Evolutionary conservation across 2,113 vertebrate species (phyloP), one percentile per base, ranked within the genome.

Genomic region (Corythornis madagascariensis): DNA sequence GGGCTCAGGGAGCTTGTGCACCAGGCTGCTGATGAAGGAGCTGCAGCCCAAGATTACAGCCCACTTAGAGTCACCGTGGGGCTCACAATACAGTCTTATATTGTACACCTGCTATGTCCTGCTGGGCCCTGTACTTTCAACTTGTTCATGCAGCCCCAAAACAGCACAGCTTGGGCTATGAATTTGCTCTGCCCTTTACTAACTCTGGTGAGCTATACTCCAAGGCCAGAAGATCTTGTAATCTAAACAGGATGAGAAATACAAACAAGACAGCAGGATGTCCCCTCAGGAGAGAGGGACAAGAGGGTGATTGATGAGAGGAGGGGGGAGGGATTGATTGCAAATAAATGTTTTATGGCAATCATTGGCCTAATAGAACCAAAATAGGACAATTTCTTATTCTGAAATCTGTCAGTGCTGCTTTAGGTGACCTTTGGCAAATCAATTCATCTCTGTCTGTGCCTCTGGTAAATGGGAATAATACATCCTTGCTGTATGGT

Each of bases 351-450:
- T 78, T 96, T 93, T 75, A 83, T 88, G 90, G 92, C 86, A 78
- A 82, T 75, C 90, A 74, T 64, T 69, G n/a, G 85, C 82, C 69
- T 92, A 91, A 94, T 92, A 92, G 82, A 93, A 91, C 82, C 48
- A 61, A 91, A 94, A 83, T 24, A 76, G 72, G 87, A 76, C 84
- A 94, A 92, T 96, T 92, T 89, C 87, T 86, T 94, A 83, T 88
- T 77, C 89, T 48, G 92, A 95, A 93, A 94, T 83, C 79, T 2
- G 9, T 77, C 85, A 50, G 91, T 48, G 65, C 45, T 88, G 50
- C 66, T 88, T 86, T 82, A 76, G 33, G 45, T 86, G 95, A 95
- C 95, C 93, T 96, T 91, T 95, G 94, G 89, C 91, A 92, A 96
- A 89, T 48, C 94, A 91, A 89, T 96, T 93, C 24, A 92, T 94